These are phyloP conservation scores for Helicoverpa zea DNA, from an alignment of 1,140 invertebrate genomes.

Conservation along the genomic window DNA sequence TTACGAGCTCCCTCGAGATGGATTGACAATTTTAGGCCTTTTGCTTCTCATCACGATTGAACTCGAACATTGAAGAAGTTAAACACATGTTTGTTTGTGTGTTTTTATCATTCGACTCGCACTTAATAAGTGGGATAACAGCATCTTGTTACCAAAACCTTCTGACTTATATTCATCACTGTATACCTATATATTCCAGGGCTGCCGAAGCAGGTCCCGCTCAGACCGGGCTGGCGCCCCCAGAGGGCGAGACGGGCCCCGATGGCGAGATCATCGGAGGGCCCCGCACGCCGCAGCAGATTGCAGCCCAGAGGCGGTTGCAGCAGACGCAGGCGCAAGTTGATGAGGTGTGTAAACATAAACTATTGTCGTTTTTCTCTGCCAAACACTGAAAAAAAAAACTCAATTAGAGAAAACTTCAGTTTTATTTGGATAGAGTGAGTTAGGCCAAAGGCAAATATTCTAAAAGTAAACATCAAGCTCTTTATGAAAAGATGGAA, in stretches of 20 bases:
- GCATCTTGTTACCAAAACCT: neutral
- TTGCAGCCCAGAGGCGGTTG: slow-evolving; percentile 96
- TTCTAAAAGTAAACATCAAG: no score
- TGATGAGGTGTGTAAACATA: slow-evolving; percentile 91
- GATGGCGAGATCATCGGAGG: slow-evolving; percentile 94
- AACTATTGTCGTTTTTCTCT: neutral
- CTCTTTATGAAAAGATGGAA: no score
- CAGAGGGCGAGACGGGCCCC: slow-evolving; percentile 88
- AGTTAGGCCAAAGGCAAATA: no score
- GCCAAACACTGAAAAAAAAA: neutral
- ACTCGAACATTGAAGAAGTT: no score
- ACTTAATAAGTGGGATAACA: no score
- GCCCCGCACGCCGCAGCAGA: slow-evolving; percentile 95
- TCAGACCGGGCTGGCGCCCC: slow-evolving; percentile 86
- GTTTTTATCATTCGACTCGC: no score
- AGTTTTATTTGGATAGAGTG: no score
- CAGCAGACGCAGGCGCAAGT: slow-evolving; percentile 99
- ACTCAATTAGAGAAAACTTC: neutral
- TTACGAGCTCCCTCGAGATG: no score
- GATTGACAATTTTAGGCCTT: no score
- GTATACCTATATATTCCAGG: slow-evolving; percentile 64
- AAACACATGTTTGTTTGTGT: no score
- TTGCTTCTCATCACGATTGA: no score
- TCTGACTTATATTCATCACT: neutral
- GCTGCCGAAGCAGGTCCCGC: slow-evolving; percentile 77